Evolutionary conservation across 2,113 vertebrate genomes (phyloP), one percentile per base, ranked within the genome.

Genomic region (Tympanuchus pallidicinctus): DNA sequence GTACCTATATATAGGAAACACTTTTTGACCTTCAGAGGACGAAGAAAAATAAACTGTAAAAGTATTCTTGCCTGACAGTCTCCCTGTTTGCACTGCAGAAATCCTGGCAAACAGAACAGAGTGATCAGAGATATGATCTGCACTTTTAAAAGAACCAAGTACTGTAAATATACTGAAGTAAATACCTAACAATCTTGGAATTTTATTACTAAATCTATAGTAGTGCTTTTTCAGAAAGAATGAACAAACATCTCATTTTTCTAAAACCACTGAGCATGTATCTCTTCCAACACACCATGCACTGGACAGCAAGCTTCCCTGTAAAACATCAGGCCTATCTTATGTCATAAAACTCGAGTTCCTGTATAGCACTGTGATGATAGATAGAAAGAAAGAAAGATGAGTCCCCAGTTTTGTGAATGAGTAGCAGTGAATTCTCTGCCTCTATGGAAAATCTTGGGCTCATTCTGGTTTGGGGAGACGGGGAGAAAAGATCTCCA

Each of bases 1-100:
- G 36, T 9, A 87, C 18, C 57, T 91, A 85, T 74, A 79, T 70
- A 92, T 54, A 82, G 40, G 45, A 93, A 92, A 89, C n/a, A 65
- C 10, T 0, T 0, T 38, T 70, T 92, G 57, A 90, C 27, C 43
- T 67, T 78, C 45, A 84, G 50, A 92, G 52, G 8, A 67, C 63
- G 82, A 94, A 92, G 63, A 82, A 89, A 72, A 93, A 73, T 82
- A 84, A 93, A 92, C 27, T 12, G 7, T n/a, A 79, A 76, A 89
- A 88, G 70, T 70, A 79, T 22, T 82, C 38, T 80, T 59, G 38
- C 42, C 45, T 78, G 52, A 82, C 48, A 89, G 48, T 84, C 92
- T 76, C 43, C 73, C 54, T 93, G 18, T 65, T 78, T 84, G 66
- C 52, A 72, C 17, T 82, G 43, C 70, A 88, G 27, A 86, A 89